Conservation (phyloP, 2,888 invertebrate species). For the Danaus chrysippus region DNA sequence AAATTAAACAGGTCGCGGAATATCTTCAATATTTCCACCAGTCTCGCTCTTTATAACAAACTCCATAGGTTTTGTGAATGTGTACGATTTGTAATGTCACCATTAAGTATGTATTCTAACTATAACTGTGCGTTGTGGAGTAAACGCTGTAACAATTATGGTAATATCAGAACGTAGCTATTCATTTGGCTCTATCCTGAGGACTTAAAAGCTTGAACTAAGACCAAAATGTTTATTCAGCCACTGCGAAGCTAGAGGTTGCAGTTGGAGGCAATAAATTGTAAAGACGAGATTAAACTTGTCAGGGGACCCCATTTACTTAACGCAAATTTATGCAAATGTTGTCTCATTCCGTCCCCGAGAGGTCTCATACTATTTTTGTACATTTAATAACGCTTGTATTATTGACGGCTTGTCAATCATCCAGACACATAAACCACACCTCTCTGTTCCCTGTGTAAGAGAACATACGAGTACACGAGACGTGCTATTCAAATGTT, state of each 20-base stretch:
- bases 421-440: neutral
- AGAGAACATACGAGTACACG: no score
- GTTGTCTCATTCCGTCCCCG: constrained; percentile 57
- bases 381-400: constrained; percentile 42
- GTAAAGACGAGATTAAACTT: constrained; percentile 76
- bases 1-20: no score
- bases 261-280: constrained; percentile 71
- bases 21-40: no score
- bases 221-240: constrained; percentile 66
- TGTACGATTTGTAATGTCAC: no score
- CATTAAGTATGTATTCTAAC: no score
- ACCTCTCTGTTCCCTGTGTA: no score
- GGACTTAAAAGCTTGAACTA: constrained; percentile 32
- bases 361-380: constrained; percentile 62
- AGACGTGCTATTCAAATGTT: no score
- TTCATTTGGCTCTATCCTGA: constrained; percentile 18
- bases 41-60: no score
- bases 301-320: constrained; percentile 77
- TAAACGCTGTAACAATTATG: constrained; percentile 1
- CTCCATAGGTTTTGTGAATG: no score
- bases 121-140: neutral
- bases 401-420: constrained; percentile 1
- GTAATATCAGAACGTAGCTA: constrained; percentile 10
- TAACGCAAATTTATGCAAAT: constrained; percentile 79
- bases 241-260: constrained; percentile 61